A percentile compares a stretch with the other conserved stretches of the same genome.
phyloP scores from a whole-genome alignment of 2,888 invertebrate species.

The Tinea trinotella region DNA sequence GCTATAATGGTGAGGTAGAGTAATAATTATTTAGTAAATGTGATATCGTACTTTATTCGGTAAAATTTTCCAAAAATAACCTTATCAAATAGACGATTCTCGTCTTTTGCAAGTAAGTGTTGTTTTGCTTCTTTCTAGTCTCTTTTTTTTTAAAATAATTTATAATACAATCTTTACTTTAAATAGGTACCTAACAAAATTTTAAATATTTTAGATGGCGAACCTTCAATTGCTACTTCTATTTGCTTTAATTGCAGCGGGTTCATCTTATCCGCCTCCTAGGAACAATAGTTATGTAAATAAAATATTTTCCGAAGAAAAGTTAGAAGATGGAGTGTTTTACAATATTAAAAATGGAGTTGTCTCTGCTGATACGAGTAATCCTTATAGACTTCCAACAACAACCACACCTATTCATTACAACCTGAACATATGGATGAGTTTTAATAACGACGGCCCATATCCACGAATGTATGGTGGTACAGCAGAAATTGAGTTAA shows the following conservation, averaged over 20 bases:
- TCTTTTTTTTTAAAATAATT: too few relatives aligned
- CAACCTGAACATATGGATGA: conserved; percentile 54
- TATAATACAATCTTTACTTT: too few relatives aligned
- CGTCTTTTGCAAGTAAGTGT: too few relatives aligned
- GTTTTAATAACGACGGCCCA: conserved; percentile 31
- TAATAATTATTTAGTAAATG: too few relatives aligned
- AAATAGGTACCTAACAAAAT: too few relatives aligned
- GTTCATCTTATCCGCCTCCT: conserved; percentile 32
- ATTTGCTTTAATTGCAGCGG: conserved; percentile 31
- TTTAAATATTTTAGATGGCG: conserved; percentile 43
- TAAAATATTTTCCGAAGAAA: conserved; percentile 56
- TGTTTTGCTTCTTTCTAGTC: too few relatives aligned
- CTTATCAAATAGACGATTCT: too few relatives aligned
- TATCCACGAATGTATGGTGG: conserved; percentile 39
- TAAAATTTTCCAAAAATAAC: too few relatives aligned
- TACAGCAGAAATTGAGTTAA: conserved; percentile 40
- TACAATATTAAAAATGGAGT: conserved; percentile 31
- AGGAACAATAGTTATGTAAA: conserved; percentile 30
- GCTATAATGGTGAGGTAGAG: too few relatives aligned
- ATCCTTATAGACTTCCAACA: conserved; percentile 53
- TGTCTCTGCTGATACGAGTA: conserved; percentile 22
- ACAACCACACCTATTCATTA: conserved; percentile 69
- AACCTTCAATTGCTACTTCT: conserved; percentile 35
- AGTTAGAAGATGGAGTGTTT: conserved; percentile 45
- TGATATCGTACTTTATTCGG: too few relatives aligned